phyloP scores from a whole-genome alignment of 2,113 vertebrate species.

The Genyomyrus donnyi region DNA sequence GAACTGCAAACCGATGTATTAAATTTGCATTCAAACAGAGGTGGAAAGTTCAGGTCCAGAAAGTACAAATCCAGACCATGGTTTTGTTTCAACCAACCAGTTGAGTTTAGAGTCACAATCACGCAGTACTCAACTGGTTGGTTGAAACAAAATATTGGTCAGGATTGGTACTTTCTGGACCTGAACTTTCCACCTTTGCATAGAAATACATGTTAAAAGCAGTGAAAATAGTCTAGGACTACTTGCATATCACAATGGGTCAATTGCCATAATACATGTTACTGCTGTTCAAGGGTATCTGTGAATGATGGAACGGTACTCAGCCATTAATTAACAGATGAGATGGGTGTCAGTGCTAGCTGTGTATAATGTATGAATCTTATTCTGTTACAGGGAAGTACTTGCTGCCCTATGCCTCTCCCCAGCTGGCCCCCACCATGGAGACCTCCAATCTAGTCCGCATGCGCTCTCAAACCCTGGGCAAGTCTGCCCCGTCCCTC shows the following conservation, averaged over 20 bases:
- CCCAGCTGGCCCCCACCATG: slow-evolving; percentile 52
- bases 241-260: background rate
- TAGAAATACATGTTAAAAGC: background rate
- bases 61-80: background rate
- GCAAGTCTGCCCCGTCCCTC: slow-evolving; percentile 87
- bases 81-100: background rate
- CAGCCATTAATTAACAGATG: background rate
- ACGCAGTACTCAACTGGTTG: background rate
- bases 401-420: slow-evolving; percentile 63
- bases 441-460: slow-evolving; percentile 85
- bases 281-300: background rate
- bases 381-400: slow-evolving; percentile 73
- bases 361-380: background rate
- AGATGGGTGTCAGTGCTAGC: background rate
- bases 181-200: background rate
- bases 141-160: background rate
- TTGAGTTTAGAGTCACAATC: background rate
- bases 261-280: background rate
- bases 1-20: background rate
- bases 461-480: slow-evolving; percentile 77
- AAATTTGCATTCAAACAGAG: background rate
- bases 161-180: background rate
- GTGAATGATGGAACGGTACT: background rate
- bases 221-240: background rate
- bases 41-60: background rate